These are phyloP conservation scores for Amphiura filiformis DNA, from an alignment of 35 echinoderm and acorn worm species.

Conservation along the genomic window DNA sequence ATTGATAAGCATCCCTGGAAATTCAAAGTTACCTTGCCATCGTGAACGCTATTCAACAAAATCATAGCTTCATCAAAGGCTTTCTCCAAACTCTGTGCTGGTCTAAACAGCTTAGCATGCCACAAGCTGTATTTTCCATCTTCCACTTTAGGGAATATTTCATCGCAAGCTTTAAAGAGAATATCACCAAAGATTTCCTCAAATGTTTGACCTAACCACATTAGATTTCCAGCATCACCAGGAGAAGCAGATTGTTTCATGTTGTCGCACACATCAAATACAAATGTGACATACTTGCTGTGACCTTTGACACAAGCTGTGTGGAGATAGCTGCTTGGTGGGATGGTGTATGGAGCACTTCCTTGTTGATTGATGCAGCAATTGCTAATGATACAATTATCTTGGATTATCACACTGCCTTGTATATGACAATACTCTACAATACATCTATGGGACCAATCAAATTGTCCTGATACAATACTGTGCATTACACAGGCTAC, in stretches of 20 bases:
- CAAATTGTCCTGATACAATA: constrained; percentile 23
- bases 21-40: not conserved
- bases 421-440: constrained; percentile 86
- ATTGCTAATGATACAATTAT: constrained; percentile 73
- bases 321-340: constrained; percentile 61
- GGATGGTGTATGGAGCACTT: constrained; percentile 21
- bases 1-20: constrained; percentile 69
- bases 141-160: constrained; percentile 35
- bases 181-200: constrained; percentile 44
- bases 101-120: constrained; percentile 82
- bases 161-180: not conserved
- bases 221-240: constrained; percentile 16
- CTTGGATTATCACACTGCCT: constrained; percentile 20
- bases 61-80: constrained; percentile 52
- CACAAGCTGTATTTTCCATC: constrained; percentile 47
- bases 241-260: constrained; percentile 48
- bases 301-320: constrained; percentile 69
- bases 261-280: constrained; percentile 76
- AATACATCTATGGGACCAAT: constrained; percentile 33
- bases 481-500: constrained; percentile 69
- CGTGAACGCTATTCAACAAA: not conserved
- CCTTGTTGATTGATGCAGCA: constrained; percentile 25
- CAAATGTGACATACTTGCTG: constrained; percentile 63
- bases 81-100: constrained; percentile 65
- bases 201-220: constrained; percentile 51